Base-by-base conservation (phyloP, 2,888 invertebrate species). In the Dichetophora obliterata region DNA sequence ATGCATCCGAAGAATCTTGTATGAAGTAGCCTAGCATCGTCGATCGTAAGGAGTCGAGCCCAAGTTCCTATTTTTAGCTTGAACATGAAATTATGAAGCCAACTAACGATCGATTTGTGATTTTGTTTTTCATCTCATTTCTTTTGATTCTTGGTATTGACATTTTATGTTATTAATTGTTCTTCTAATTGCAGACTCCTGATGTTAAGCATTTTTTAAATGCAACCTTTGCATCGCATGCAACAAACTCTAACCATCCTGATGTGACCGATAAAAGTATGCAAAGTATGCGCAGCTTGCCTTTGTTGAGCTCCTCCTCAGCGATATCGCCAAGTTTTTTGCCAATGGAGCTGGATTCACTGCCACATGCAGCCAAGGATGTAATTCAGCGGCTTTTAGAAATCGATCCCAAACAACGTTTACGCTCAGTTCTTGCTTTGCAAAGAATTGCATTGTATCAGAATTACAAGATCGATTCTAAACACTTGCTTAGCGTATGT, bases 361-460 rank as follows among this genome's bases (percentile, higher is more conserved):
- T 87, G 50, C 78, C 82, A 19, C 82, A 84, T 66, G 85, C 84
- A 68, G 86, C 83, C 3, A 84, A 82, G 79, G 88, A 88, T 83
- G 82, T 88, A 24, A 70, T 88, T 2, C 75, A 81, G 19, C 84
- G 86, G 34, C 82, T 88, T 0, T 76, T 88, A 48, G 84, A 84
- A 63, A 59, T 84, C 0, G 84, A 86, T 77, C 84, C 86, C 14
- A 84, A 82, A 19, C 81, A 83, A 52, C 85, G 88, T 5, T 79
- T 88, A 54, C 87, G 85, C 63, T 87, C 88, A 8, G 83, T 88
- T 8, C 80, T 88, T 79, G 81, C 83, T 2, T 80, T 88, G 66
- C 86, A 86, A 77, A 84, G 83, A 75, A 88, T 88, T 37, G 87
- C 88, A 54, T 80, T 88, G 63, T 88, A 83, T 75, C 86, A 86